Percentiles rank a stretch among this genome's conserved stretches.
Conservation (phyloP, 2,797 vertebrate species). For the Okamejei kenojei region DNA sequence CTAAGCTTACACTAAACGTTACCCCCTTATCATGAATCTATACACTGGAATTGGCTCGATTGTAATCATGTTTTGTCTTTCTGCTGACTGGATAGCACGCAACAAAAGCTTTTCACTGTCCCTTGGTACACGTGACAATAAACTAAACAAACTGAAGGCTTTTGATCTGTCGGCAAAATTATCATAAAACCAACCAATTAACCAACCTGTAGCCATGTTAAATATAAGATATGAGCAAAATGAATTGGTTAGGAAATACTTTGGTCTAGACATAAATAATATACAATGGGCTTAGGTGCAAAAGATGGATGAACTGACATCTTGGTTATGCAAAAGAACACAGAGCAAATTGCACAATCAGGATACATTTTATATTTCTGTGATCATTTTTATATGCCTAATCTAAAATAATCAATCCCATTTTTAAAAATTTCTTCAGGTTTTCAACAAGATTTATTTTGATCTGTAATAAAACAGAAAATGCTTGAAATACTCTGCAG, state of each 20-base stretch:
- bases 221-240: neutral
- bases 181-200: neutral
- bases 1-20: too few relatives aligned
- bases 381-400: neutral
- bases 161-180: neutral
- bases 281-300: neutral
- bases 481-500: too few relatives aligned
- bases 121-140: too few relatives aligned
- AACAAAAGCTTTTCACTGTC: too few relatives aligned
- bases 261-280: neutral
- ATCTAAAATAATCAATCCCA: too few relatives aligned
- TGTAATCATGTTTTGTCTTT: too few relatives aligned
- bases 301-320: neutral
- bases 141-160: neutral
- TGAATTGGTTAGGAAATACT: neutral
- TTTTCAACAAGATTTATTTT: neutral
- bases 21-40: too few relatives aligned
- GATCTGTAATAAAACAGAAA: too few relatives aligned
- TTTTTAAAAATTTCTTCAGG: neutral
- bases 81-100: too few relatives aligned
- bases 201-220: neutral
- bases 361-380: neutral
- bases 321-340: neutral
- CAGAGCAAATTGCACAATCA: neutral
- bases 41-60: too few relatives aligned